A percentile compares a stretch with the other conserved stretches of the same genome.
These are phyloP conservation scores for Malaclemys terrapin DNA, from an alignment of 2,113 vertebrate species.

Conservation along the genomic window DNA sequence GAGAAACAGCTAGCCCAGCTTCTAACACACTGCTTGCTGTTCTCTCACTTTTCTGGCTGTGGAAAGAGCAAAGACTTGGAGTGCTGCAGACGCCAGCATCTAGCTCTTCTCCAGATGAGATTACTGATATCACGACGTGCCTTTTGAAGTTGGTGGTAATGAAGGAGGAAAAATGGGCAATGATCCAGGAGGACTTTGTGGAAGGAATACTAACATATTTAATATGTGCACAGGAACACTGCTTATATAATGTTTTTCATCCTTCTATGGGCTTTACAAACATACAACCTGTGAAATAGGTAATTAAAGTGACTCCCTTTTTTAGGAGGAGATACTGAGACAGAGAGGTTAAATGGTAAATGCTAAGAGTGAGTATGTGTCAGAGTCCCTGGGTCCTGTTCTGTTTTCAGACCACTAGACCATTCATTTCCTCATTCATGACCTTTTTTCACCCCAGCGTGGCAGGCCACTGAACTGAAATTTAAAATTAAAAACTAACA, in stretches of 20 bases:
- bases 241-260: constrained; percentile 50
- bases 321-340: background rate
- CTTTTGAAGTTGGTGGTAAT: constrained; percentile 1
- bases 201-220: constrained; percentile 56
- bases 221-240: constrained; percentile 31
- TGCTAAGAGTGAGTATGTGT: background rate
- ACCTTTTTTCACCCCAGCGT: background rate
- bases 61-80: constrained; percentile 43
- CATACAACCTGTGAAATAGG: constrained; percentile 45
- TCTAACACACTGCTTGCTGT: constrained; percentile 9
- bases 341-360: background rate
- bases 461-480: background rate
- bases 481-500: background rate
- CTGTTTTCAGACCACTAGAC: background rate
- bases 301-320: constrained; percentile 12
- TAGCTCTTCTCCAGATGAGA: constrained; percentile 56
- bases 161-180: constrained; percentile 46
- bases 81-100: constrained; percentile 61
- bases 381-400: background rate
- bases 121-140: constrained; percentile 61
- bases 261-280: constrained; percentile 49
- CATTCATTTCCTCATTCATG: background rate
- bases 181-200: background rate
- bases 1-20: constrained; percentile 54
- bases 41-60: constrained; percentile 57